Evolutionary conservation across 2,113 vertebrate genomes (phyloP), one percentile per base, ranked within the genome.

Genomic region (Gymnorhina tibicen): DNA sequence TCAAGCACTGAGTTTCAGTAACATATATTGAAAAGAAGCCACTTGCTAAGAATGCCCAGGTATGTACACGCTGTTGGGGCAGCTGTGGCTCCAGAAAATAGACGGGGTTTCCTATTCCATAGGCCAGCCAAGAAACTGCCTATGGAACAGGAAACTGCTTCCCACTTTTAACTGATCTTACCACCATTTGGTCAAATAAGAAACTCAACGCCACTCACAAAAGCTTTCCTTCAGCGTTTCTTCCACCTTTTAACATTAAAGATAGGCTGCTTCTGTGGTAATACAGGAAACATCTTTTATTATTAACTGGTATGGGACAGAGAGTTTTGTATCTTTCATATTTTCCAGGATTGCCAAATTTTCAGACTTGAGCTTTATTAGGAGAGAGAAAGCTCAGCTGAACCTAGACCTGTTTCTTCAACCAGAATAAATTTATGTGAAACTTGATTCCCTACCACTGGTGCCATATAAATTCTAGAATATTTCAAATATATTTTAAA

Each of bases 21-120:
- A 68, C 33, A 33, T n/a, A 14, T 10, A 14, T 4, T 46, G 52
- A 46, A 82, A 67, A 53, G 24, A 70, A 59, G 15, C 11, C 30
- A 28, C 33, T 59, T 50, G 73, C 35, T 78, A 42, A 74, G 50
- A 77, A 21, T 52, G 27, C 20, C 33, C 6, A 6, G 32, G 22
- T 66, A 15, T 1, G 18, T 26, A 17, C 8, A 22, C 0, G 0
- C 30, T 47, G 1, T 10, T n/a, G 46, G 23, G 27, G 55, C 26
- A 63, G 10, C 9, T 64, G 39, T 33, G 56, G 26, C 41, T 78
- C 13, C 3, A 60, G 62, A 16, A 77, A 56, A 42, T 7, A 50
- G 33, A 47, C 3, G 3, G 12, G 8, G 9, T 89, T 85, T 50
- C n/a, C 44, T 53, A 13, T 49, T 46, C 66, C 64, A 28, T 4